Conservation (phyloP, 2,888 invertebrate species). For the Aricia artaxerxes region DNA sequence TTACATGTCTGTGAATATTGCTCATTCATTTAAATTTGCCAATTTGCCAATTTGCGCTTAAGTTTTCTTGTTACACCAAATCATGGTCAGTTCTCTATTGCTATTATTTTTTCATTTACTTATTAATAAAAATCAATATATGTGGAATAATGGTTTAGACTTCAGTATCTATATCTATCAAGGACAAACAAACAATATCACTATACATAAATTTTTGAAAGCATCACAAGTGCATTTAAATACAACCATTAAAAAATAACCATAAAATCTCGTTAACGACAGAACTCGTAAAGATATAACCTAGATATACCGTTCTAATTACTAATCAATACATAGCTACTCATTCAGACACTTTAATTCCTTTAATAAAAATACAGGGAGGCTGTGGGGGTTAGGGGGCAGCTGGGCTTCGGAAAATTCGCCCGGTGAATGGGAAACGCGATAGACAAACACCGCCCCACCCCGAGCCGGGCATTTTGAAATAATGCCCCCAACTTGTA, state of each 20-base stretch:
- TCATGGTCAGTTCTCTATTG: too few species aligned
- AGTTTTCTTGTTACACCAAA: too few species aligned
- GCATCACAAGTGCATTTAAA: not conserved
- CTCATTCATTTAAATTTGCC: not conserved
- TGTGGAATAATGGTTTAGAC: too few species aligned
- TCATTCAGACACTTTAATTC: slow-evolving; percentile 76
- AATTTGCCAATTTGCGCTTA: not conserved
- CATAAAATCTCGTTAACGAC: slow-evolving; percentile 10
- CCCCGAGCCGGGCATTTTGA: slow-evolving; percentile 72
- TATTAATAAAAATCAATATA: too few species aligned
- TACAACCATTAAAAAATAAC: not conserved
- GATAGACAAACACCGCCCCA: slow-evolving; percentile 75
- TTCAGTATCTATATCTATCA: too few species aligned
- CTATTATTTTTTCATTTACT: too few species aligned
- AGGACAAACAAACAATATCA: too few species aligned
- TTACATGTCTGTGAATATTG: not conserved
- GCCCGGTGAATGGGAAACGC: slow-evolving; percentile 78
- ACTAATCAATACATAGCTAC: slow-evolving; percentile 64
- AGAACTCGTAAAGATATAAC: slow-evolving; percentile 33
- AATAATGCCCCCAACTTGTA: slow-evolving; percentile 67
- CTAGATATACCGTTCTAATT: slow-evolving; percentile 59
- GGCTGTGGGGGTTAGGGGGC: slow-evolving; percentile 59
- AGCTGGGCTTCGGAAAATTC: slow-evolving; percentile 78
- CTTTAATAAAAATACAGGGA: slow-evolving; percentile 77
- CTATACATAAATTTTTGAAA: not conserved